These are phyloP conservation scores for Psittacula cyanocephala DNA, from an alignment of 2,113 vertebrate species.

Conservation along the genomic window DNA sequence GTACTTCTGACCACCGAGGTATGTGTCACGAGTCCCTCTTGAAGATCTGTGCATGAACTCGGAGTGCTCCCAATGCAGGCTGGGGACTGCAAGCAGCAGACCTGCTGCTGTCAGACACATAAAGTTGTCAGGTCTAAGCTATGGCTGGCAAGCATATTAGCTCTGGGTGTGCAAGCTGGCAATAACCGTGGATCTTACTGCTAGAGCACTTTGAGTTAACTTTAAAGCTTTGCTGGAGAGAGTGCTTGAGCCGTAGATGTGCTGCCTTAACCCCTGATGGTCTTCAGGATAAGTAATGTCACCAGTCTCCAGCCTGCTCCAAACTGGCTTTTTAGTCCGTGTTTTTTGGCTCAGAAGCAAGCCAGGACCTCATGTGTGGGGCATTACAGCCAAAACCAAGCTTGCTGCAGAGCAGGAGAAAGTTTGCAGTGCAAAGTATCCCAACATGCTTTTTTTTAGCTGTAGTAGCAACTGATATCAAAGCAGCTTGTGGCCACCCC, in stretches of 20 bases:
- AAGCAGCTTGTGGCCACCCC: neutral
- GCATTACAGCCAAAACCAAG: neutral
- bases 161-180: neutral
- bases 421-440: neutral
- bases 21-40: neutral
- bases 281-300: neutral
- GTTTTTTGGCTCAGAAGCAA: neutral
- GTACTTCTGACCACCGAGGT: neutral
- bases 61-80: neutral
- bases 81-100: neutral
- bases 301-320: neutral
- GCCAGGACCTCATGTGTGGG: neutral
- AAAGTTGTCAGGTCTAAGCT: neutral
- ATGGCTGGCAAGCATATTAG: accelerated
- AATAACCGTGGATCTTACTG: neutral
- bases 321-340: no score
- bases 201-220: accelerated
- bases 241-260: neutral
- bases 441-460: neutral
- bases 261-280: neutral
- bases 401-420: neutral
- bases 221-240: neutral
- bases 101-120: neutral
- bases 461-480: neutral
- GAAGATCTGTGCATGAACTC: no score